Base-by-base conservation (phyloP, 2,797 vertebrate species). In the Synanceia verrucosa region DNA sequence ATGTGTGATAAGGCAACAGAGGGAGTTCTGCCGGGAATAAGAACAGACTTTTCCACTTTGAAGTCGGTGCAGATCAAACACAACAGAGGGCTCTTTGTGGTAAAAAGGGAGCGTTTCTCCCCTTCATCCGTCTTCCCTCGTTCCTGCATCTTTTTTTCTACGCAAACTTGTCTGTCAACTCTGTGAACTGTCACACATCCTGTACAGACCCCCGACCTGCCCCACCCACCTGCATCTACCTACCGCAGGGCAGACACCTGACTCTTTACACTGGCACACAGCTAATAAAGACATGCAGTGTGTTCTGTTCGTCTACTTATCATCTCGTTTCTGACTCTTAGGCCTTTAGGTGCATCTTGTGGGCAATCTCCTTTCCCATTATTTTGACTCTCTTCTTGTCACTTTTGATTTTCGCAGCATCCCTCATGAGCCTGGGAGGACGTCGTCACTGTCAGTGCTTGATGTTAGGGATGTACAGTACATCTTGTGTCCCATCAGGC, bases 31-130 rank as follows among this genome's bases (percentile, higher is more conserved):
- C 83, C 46, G 65, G 88, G 83, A 89, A 90, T 79, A 79, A 85
- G 87, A 89, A 76, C 81, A 83, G 86, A 89, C 84, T 88, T 91
- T 74, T 85, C 65, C 86, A 82, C 92, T 93, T 94, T 94, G 90
- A 94, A 92, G 91, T 86, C 76, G 23, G 41, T 73, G 85, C 79
- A 80, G 87, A 93, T 92, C 85, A 92, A 93, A 92, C 83, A 91
- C 88, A 90, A 88, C 83, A 91, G 73, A 91, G 83, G 67, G 72
- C 70, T 80, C 89, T 90, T 90, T 89, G 86, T 89, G 87, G 81
- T 91, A 93, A 88, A 94, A 93, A 93, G 91, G 76, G 39, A 88
- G 69, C 23, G 39, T 79, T 86, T 79, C 82, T 76, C 71, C 80
- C 86, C 87, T 87, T 91, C 86, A 88, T 89, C 88, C 88, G 82